Evolutionary conservation across 2,113 vertebrate species (phyloP), one percentile per base, ranked within the genome.

Genomic region (Planiliza haematocheilus): DNA sequence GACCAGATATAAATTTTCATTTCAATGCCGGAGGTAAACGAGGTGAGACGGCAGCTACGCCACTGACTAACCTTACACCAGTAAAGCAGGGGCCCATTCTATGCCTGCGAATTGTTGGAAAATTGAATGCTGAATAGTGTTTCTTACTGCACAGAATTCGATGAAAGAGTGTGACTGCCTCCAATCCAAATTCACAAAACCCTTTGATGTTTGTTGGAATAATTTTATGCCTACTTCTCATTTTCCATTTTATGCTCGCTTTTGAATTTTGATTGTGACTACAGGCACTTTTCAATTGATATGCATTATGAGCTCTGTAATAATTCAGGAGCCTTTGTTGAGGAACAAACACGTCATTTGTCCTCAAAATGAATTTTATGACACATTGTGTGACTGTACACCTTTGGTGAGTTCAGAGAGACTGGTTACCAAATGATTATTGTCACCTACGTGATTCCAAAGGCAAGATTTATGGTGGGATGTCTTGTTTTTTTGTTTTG

Each of bases 161-260:
- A 88, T 90, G 77, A 88, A 90, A 58, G 74, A 68, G 79, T 51
- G 10, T 46, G 45, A 76, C 78, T 89, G 88, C 86, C 84, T 91
- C 81, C 79, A 53, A 87, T 93, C 81, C 84, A 88, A 84, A 91
- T 84, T 86, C 72, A 84, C 67, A 60, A 78, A 86, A 84, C 39
- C 89, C 88, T 92, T 92, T 93, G 89, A 91, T 92, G 87, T 92
- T 81, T 82, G 72, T 85, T 73, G 79, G 81, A 86, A 84, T 87
- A 88, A 87, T 90, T 82, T 80, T 87, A 82, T 91, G 79, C 84
- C 82, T 85, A 81, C 86, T 81, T 85, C 66, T 88, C 84, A 83
- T 82, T 87, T 88, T 87, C 73, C 70, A 84, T 86, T 87, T 88
- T 80, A 77, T 89, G 81, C 86, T 87, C 61, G 79, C 88, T 89